Percentiles rank a stretch among this genome's conserved stretches.
These are phyloP conservation scores for Orussus abietinus DNA, from an alignment of 1,140 invertebrate genomes.

Conservation along the genomic window DNA sequence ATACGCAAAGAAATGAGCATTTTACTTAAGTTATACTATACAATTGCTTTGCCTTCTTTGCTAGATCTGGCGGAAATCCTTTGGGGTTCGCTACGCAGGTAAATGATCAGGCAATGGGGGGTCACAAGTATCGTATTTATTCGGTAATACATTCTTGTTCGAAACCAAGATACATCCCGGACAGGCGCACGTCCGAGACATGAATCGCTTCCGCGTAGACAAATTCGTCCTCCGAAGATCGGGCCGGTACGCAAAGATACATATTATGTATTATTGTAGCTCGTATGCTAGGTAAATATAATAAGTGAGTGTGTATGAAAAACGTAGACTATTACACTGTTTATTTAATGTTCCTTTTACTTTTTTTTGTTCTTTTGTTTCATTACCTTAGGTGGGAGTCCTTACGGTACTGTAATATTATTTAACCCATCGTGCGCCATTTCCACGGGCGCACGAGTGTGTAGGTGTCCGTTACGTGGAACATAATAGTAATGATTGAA, in stretches of 20 bases:
- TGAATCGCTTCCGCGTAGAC: constrained; percentile 29
- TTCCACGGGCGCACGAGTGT: constrained; percentile 3
- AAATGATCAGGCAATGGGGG: constrained; percentile 22
- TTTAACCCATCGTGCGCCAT: constrained; percentile 27
- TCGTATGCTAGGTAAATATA: constrained; percentile 40
- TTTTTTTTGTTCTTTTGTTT: too few species aligned
- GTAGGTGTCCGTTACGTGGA: constrained; percentile 27
- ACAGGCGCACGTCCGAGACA: constrained; percentile 36
- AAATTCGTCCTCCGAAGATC: constrained; percentile 36
- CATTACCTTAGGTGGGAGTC: constrained; percentile 49
- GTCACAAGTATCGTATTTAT: constrained; percentile 29
- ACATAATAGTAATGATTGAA: constrained; percentile 34
- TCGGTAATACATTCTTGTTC: constrained; percentile 22
- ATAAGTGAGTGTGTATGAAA: constrained; percentile 49
- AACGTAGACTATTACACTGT: constrained; percentile 48
- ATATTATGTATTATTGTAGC: constrained; percentile 28
- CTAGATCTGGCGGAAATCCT: too few species aligned
- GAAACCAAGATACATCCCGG: constrained; percentile 36
- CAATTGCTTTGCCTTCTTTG: too few species aligned
- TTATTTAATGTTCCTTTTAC: constrained; percentile 18
- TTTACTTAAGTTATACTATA: too few species aligned
- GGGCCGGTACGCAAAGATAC: constrained; percentile 36
- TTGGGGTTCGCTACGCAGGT: too few species aligned
- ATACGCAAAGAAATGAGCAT: too few species aligned
- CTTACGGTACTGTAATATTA: constrained; percentile 43